These are phyloP conservation scores for Alcedo atthis DNA, from an alignment of 2,797 vertebrate species.

Conservation along the genomic window DNA sequence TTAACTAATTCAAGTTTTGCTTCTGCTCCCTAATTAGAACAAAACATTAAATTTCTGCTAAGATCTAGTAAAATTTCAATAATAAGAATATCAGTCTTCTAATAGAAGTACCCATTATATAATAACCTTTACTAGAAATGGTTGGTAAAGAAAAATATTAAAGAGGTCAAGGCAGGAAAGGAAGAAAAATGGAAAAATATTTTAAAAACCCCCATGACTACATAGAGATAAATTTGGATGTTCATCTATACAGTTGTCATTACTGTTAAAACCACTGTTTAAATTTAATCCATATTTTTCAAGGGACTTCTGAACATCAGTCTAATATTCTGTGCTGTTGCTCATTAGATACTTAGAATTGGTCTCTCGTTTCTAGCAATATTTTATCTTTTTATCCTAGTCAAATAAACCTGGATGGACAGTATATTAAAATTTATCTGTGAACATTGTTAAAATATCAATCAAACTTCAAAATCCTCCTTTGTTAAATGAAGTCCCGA, in stretches of 20 bases:
- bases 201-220: not conserved
- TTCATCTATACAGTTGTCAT: not conserved
- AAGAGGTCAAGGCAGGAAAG: not conserved
- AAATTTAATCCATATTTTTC: not conserved
- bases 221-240: not conserved
- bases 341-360: not conserved
- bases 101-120: not conserved
- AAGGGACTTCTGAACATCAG: not conserved
- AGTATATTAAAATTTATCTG: not conserved
- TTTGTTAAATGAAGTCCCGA: not conserved
- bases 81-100: too few relatives aligned
- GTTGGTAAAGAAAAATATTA: not conserved
- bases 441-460: slow-evolving; percentile 10
- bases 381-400: not conserved
- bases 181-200: rapidly evolving
- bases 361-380: not conserved
- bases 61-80: not conserved
- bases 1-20: not conserved
- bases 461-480: slow-evolving; percentile 22
- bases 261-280: not conserved
- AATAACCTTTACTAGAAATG: not conserved
- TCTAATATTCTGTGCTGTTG: not conserved
- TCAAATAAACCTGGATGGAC: not conserved
- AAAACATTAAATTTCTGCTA: not conserved
- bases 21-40: not conserved